Base-by-base conservation (phyloP, 2,113 vertebrate genomes). In the Empidonax alnorum region DNA sequence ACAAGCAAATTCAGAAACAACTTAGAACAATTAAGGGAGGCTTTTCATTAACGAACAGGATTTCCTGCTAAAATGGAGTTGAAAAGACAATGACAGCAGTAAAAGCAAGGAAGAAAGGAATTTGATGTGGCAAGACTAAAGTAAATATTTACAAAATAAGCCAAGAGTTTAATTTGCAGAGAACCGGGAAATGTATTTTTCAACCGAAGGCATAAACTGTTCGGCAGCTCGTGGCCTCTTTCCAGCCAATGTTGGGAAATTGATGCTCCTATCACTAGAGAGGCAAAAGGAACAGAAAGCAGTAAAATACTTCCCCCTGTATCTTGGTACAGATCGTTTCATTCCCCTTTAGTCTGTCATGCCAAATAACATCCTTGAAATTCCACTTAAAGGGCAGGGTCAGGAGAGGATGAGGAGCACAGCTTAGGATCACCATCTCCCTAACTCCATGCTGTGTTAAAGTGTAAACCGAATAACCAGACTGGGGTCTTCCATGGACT, bases 131-230 rank as follows among this genome's bases (percentile, higher is more conserved):
- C 84, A 90, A 97, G 90, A 91, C 71, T 81, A 67, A 97, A 95
- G 89, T 92, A 97, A 98, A 97, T 97, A 97, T 98, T 98, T 98
- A 97, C 79, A 92, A 82, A 95, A 92, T 83, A 92, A 90, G 61
- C 67, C 6, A 4, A 33, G 37, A 79, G 78, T 85, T 92, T 85
- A 69, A 92, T 80, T 78, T 85, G 67, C 72, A 90, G 59, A 52
- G 49, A 90, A 90, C 53, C 1, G 30, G 85, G 88, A 97, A 97
- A 93, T 41, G 84, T 95, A 93, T 96, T 96, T 96, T 97, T 94
- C 69, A 94, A 78, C 87, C 31, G 80, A 94, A 95, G 90, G 89
- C 84, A 91, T 73, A 97, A 95, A 96, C 79, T 96, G 81, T 96
- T 91, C 88, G 59, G 92, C 89, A 95, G 96, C 87, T 77, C 61